These are phyloP conservation scores for Ailurus styani DNA, from an alignment of 2,113 vertebrate species.

Conservation along the genomic window DNA sequence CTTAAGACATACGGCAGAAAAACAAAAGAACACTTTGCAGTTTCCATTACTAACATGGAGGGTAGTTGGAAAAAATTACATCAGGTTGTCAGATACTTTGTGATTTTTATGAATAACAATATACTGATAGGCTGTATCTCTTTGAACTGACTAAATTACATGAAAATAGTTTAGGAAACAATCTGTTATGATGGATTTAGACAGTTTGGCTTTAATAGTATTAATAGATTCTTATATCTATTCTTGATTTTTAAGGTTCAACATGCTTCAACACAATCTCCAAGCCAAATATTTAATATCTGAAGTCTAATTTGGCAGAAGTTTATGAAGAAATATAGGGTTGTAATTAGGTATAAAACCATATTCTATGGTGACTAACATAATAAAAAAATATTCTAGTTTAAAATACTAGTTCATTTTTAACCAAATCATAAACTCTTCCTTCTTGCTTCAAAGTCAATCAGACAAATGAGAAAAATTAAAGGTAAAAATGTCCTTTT, in stretches of 20 bases:
- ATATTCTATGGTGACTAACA: background rate
- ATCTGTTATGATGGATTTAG: background rate
- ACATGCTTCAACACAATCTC: background rate
- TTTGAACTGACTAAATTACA: background rate
- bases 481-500: background rate
- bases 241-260: background rate
- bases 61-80: background rate
- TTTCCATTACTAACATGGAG: background rate
- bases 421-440: slow-evolving; percentile 12
- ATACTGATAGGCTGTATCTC: background rate
- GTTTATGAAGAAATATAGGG: background rate
- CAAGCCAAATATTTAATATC: background rate
- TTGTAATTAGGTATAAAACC: background rate
- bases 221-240: background rate
- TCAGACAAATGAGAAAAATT: background rate
- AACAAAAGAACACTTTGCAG: background rate
- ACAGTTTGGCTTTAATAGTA: background rate
- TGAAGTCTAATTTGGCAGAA: background rate
- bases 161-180: background rate
- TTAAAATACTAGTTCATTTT: slow-evolving; percentile 13
- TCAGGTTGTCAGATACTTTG: background rate
- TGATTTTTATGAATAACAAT: background rate
- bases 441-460: background rate
- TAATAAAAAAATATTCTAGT: background rate
- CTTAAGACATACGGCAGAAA: background rate